Evolutionary conservation across 2,797 vertebrate genomes (phyloP).

Genomic region (Ceryle rudis): DNA sequence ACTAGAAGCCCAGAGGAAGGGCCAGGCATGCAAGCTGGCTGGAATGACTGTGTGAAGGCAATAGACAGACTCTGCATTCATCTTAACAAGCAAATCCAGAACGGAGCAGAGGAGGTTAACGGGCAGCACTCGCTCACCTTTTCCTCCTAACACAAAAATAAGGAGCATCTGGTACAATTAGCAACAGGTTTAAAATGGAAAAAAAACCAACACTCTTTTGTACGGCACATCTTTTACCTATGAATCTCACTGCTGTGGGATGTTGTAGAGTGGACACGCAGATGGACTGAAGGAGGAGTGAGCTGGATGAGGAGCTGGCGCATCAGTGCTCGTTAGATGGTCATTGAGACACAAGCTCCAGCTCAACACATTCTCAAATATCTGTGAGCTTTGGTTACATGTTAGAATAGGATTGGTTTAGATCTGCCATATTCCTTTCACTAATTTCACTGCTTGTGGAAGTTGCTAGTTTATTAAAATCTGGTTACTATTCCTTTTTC

Average conservation of each 20-base stretch:
- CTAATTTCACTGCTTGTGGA: neutral
- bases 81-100: neutral
- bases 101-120: neutral
- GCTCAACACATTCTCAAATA: neutral
- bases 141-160: neutral
- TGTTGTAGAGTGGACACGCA: accelerated
- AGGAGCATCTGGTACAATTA: neutral
- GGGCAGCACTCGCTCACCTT: neutral
- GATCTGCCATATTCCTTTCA: neutral
- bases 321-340: accelerated
- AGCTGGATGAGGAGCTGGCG: neutral
- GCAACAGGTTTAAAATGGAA: neutral
- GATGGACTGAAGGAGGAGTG: neutral
- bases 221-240: neutral
- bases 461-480: neutral
- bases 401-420: neutral
- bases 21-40: neutral
- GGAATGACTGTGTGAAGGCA: neutral
- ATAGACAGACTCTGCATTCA: neutral
- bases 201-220: accelerated
- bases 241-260: neutral
- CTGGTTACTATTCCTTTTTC: neutral
- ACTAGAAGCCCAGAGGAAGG: neutral
- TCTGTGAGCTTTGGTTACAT: neutral
- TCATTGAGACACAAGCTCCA: neutral